A percentile compares a stretch with the other conserved stretches of the same genome.
These are phyloP conservation scores for Ophion costatus DNA, from an alignment of 2,888 invertebrate species.

Conservation along the genomic window DNA sequence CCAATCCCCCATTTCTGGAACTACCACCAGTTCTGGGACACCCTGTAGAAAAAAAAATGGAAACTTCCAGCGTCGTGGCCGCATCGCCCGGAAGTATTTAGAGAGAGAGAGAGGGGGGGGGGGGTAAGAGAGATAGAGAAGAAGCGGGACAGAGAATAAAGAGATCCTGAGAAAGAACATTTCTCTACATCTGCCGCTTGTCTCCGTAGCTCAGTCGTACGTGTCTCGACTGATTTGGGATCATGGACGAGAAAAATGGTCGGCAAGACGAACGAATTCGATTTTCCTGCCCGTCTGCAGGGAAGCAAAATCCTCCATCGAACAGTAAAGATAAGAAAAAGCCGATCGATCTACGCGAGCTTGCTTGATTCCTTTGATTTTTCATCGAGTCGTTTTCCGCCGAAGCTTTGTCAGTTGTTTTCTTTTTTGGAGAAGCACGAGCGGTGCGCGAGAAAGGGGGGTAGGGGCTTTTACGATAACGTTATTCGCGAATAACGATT, in stretches of 20 bases:
- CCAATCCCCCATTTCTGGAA: too few species aligned
- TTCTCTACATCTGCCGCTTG: constrained; percentile 59
- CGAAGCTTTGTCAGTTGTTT: constrained; percentile 15
- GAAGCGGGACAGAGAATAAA: constrained; percentile 16
- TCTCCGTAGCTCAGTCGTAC: constrained; percentile 65
- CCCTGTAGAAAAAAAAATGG: neutral
- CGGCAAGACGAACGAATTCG: constrained; percentile 62
- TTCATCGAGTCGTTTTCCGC: constrained; percentile 51
- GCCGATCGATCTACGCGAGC: constrained; percentile 60
- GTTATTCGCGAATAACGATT: constrained; percentile 30
- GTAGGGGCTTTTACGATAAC: constrained; percentile 4
- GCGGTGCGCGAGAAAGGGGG: neutral
- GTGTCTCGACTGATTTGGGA: constrained; percentile 71
- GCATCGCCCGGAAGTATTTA: constrained; percentile 31
- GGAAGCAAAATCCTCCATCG: constrained; percentile 32
- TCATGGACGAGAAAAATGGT: constrained; percentile 63
- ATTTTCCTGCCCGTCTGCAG: constrained; percentile 43
- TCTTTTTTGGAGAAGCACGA: neutral
- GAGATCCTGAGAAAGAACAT: constrained; percentile 55
- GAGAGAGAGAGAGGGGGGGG: neutral
- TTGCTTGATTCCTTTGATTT: constrained; percentile 51
- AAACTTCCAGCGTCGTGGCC: neutral
- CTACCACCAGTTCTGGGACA: too few species aligned
- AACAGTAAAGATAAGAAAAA: constrained; percentile 50
- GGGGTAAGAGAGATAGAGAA: neutral